Evolutionary conservation across 2,888 invertebrate genomes (phyloP), one percentile per base, ranked within the genome.

Genomic region (Subacronicta megacephala): DNA sequence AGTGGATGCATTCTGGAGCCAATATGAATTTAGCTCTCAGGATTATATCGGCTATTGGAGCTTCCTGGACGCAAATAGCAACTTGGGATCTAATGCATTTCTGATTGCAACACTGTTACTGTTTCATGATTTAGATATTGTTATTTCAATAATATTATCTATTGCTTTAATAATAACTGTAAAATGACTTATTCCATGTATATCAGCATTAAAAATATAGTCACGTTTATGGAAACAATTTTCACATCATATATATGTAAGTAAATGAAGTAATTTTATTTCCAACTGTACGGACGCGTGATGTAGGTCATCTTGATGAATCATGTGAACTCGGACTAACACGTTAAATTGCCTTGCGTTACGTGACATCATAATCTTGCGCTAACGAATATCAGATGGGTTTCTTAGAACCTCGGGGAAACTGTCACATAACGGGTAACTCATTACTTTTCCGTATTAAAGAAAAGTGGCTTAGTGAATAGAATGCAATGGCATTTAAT

Each of bases 221-320:
- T 52, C 67, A 53, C 40, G 49, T 56, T 52, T 58, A 38, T 26
- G 36, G 40, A 54, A 59, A 47, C 44, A 71, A 52, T 71, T 71
- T 65, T 56, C 55, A 50, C 42, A 51, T 51, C 47, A 45, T 41
- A 53, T 59, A 54, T 44, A 38, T 61, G 71, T 47, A 44, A 53
- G 42, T 57, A 49, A 46, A 64, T 55, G 10, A 56, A 64, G 56
- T 66, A 23, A 55, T 60, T 78, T 76, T 64, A 52, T 46, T 49
- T 77, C 65, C 78, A 85, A 82, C 86, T 78, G 85, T 84, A 82
- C 59, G 72, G 72, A 77, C 72, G 78, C 80, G 79, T 87, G 85
- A 89, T 87, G 82, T 90, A 78, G 90, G 90, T 85, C 87, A 83
- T 59, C 62, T 75, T 78, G 82, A 86, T 90, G 89, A 90, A 84